These are phyloP conservation scores for Geotrupes spiniger DNA, from an alignment of 2,888 invertebrate species.

Conservation along the genomic window DNA sequence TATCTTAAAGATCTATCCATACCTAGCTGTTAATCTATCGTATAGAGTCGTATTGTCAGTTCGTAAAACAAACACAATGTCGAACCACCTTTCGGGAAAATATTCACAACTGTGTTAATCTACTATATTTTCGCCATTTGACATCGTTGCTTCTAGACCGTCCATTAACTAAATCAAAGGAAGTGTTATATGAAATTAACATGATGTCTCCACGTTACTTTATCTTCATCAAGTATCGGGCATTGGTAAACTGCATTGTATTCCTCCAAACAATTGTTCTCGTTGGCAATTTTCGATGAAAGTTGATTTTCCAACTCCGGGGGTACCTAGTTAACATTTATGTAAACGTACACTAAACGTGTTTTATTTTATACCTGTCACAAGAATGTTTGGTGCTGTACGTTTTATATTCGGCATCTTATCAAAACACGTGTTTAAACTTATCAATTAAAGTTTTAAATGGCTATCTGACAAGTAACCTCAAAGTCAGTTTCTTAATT, in stretches of 20 bases:
- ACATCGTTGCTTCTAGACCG: slow-evolving; percentile 79
- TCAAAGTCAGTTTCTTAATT: too few species aligned
- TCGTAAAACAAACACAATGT: slow-evolving; percentile 89
- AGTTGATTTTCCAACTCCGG: slow-evolving; percentile 93
- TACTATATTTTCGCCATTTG: slow-evolving; percentile 84
- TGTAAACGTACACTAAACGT: too few species aligned
- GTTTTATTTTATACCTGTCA: too few species aligned
- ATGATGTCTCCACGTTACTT: too few species aligned
- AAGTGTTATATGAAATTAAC: slow-evolving; percentile 12
- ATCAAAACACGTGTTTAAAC: too few species aligned
- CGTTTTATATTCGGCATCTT: slow-evolving; percentile 6
- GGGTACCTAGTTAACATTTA: slow-evolving; percentile 77
- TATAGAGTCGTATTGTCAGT: slow-evolving; percentile 85
- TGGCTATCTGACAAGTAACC: too few species aligned
- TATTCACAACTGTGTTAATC: slow-evolving; percentile 98
- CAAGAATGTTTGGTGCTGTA: slow-evolving; percentile 24
- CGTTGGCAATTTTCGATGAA: slow-evolving; percentile 87
- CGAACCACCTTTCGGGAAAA: slow-evolving; percentile 96
- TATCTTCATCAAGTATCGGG: slow-evolving; percentile 91
- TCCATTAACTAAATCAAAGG: slow-evolving; percentile 78
- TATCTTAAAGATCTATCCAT: slow-evolving; percentile 23
- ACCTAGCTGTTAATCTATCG: slow-evolving; percentile 78
- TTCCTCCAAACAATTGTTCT: slow-evolving; percentile 78
- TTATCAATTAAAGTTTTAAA: too few species aligned
- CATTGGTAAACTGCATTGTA: slow-evolving; percentile 87